phyloP scores from a whole-genome alignment of 2,888 invertebrate genomes.

The Melinaea menophilus region DNA sequence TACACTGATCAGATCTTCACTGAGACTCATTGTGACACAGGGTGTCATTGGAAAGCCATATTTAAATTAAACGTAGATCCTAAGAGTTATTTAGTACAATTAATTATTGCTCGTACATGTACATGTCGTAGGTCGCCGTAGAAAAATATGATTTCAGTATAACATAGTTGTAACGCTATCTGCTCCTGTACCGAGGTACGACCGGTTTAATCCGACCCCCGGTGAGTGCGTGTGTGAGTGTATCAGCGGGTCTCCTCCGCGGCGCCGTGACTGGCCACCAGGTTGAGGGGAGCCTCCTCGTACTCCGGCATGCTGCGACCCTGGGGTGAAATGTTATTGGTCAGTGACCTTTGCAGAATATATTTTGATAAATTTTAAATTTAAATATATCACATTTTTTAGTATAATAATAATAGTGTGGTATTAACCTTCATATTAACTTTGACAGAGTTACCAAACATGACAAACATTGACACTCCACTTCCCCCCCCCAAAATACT shows the following conservation, averaged over 20 bases:
- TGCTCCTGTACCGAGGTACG: background rate
- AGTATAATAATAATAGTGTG: too few species aligned
- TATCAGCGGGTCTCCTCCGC: conserved; percentile 79
- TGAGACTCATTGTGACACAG: background rate
- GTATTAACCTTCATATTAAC: too few species aligned
- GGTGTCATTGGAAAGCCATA: background rate
- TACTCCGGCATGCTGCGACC: conserved; percentile 65
- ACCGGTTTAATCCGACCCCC: background rate
- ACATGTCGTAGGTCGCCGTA: conserved; percentile 2
- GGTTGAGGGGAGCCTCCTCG: conserved; percentile 82
- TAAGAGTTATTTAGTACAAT: background rate
- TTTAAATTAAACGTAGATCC: background rate
- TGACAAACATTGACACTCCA: too few species aligned
- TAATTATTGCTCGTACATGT: conserved; percentile 1
- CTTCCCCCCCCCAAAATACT: too few species aligned
- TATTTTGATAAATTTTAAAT: too few species aligned
- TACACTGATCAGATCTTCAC: background rate
- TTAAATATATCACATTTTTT: too few species aligned
- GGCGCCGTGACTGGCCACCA: conserved; percentile 83
- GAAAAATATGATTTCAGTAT: conserved; percentile 5
- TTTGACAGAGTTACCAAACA: too few species aligned
- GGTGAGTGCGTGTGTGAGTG: conserved; percentile 15
- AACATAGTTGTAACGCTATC: background rate
- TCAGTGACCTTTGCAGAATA: too few species aligned
- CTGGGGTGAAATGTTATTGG: conserved; percentile 7